Conservation (phyloP, 2,888 invertebrate genomes). For the Amphipoea lucens region DNA sequence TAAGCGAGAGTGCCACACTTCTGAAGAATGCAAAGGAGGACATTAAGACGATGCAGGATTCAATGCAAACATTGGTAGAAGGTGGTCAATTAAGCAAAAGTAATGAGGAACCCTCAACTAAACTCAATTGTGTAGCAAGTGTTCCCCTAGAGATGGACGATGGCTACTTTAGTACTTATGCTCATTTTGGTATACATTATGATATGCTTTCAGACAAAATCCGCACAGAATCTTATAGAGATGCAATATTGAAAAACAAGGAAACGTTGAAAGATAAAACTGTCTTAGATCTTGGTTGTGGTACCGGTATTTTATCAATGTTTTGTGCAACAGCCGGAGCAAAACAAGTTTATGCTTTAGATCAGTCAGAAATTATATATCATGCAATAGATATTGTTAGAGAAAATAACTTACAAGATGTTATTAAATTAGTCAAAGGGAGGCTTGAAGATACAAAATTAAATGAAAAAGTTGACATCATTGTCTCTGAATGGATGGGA, state of each 20-base stretch:
- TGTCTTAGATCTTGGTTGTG: constrained; percentile 99
- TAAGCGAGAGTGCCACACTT: constrained; percentile 90
- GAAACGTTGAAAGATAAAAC: constrained; percentile 93
- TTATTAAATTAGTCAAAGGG: constrained; percentile 95
- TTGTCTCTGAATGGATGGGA: constrained; percentile 99
- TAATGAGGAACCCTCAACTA: constrained; percentile 65
- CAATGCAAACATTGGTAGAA: constrained; percentile 90
- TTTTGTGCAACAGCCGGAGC: constrained; percentile 99
- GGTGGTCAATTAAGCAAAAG: constrained; percentile 71
- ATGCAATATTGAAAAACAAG: constrained; percentile 94
- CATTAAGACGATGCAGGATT: constrained; percentile 90
- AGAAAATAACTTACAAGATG: constrained; percentile 94
- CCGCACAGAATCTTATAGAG: constrained; percentile 96
- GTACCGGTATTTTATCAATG: constrained; percentile 99
- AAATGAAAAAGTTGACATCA: constrained; percentile 96
- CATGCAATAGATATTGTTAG: constrained; percentile 98
- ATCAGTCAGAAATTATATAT: constrained; percentile 98
- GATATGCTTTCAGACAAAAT: constrained; percentile 98
- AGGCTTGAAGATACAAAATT: constrained; percentile 95
- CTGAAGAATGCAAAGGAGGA: constrained; percentile 91
- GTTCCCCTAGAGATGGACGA: constrained; percentile 92
- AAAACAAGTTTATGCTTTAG: constrained; percentile 96
- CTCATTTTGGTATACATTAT: constrained; percentile 97
- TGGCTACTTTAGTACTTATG: constrained; percentile 95
- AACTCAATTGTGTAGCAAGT: constrained; percentile 83